Conservation (phyloP, 2,888 invertebrate species). For the Pollenia amentaria region DNA sequence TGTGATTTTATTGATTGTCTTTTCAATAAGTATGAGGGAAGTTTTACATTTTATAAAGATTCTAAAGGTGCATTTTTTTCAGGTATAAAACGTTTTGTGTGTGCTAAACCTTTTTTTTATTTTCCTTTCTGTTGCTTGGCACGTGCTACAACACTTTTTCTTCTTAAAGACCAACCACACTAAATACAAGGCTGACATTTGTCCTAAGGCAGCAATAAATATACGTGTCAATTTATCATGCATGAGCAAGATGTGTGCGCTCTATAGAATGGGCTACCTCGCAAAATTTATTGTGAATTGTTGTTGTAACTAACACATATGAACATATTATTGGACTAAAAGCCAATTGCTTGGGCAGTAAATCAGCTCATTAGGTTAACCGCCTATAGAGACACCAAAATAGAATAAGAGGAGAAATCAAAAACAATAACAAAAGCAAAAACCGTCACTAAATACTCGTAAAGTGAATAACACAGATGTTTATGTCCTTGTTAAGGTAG, state of each 20-base stretch:
- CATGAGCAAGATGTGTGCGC: conserved; percentile 50
- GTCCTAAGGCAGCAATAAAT: conserved; percentile 82
- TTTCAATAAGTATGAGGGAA: neutral
- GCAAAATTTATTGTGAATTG: conserved; percentile 49
- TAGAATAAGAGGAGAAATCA: neutral
- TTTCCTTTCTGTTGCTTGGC: conserved; percentile 39
- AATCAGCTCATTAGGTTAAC: conserved; percentile 82
- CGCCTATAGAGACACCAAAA: conserved; percentile 63
- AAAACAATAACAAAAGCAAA: conserved; percentile 12
- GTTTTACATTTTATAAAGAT: conserved; percentile 15
- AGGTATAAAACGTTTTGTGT: conserved; percentile 1
- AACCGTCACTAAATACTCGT: conserved; percentile 35
- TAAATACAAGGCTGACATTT: conserved; percentile 76
- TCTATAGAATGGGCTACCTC: conserved; percentile 18
- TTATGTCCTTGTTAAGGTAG: conserved; percentile 30
- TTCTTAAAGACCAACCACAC: conserved; percentile 31
- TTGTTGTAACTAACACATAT: conserved; percentile 36
- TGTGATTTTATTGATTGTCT: conserved; percentile 56
- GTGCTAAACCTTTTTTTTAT: neutral
- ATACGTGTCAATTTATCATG: conserved; percentile 81
- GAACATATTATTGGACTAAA: conserved; percentile 43
- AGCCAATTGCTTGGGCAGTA: conserved; percentile 78
- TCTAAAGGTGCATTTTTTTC: neutral
- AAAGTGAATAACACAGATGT: conserved; percentile 55
- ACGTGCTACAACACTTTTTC: conserved; percentile 69